Evolutionary conservation across 2,888 invertebrate species (phyloP).

Genomic region (Zygothrica quintamaculata): DNA sequence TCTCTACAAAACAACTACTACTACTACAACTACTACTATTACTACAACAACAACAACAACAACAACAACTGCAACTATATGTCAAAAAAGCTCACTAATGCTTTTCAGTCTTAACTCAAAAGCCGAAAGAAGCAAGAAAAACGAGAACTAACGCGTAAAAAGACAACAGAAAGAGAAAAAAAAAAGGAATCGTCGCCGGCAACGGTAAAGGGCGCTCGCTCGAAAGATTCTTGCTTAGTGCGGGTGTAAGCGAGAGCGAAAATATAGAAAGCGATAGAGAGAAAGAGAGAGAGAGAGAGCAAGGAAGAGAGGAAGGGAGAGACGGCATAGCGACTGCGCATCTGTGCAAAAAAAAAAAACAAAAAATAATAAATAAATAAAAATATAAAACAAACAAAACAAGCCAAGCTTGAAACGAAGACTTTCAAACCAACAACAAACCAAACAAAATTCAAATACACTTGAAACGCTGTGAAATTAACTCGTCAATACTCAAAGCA

Average conservation of each 20-base stretch:
- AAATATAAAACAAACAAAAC: slow-evolving; percentile 52
- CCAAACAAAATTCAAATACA: slow-evolving; percentile 74
- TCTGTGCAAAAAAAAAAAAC: slow-evolving; percentile 51
- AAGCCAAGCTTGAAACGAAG: slow-evolving; percentile 79
- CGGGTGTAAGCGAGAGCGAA: slow-evolving; percentile 37
- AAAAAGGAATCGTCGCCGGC: slow-evolving; percentile 32
- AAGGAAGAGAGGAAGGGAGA: slow-evolving; percentile 40
- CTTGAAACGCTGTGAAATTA: slow-evolving; percentile 76
- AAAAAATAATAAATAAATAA: slow-evolving; percentile 24
- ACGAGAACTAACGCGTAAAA: slow-evolving; percentile 37
- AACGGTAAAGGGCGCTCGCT: slow-evolving; percentile 24
- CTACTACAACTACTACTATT: slow-evolving; percentile 14
- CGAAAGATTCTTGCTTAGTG: slow-evolving; percentile 23
- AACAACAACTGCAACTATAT: slow-evolving; percentile 32
- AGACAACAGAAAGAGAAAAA: slow-evolving; percentile 19
- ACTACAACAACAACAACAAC: slow-evolving; percentile 12
- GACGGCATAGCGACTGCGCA: slow-evolving; percentile 70
- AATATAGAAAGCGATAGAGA: slow-evolving; percentile 26
- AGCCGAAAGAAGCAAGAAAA: slow-evolving; percentile 19
- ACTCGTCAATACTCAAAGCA: slow-evolving; percentile 80
- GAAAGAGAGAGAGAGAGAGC: slow-evolving; percentile 27
- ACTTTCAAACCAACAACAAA: slow-evolving; percentile 69
- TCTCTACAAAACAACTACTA: slow-evolving; percentile 20
- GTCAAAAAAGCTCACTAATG: slow-evolving; percentile 45
- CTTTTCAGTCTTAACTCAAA: slow-evolving; percentile 37